A percentile compares a stretch with the other conserved stretches of the same genome.
These are phyloP conservation scores for Drosophila truncata DNA, from an alignment of 1,140 invertebrate species.

Conservation along the genomic window DNA sequence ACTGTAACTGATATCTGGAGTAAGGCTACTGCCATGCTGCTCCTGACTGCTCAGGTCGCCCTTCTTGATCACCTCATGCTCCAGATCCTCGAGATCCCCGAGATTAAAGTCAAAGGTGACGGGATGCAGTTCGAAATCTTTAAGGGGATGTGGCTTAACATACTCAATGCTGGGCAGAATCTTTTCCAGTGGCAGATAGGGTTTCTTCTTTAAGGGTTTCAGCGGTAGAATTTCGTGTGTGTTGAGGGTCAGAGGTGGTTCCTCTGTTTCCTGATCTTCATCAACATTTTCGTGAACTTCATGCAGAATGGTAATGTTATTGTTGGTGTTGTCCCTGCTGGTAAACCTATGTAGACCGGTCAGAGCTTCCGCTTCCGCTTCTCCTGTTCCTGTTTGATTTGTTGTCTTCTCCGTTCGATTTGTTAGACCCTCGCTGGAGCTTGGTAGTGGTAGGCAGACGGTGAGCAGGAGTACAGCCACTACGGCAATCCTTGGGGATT, in stretches of 20 bases:
- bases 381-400: background rate
- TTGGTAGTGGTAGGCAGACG: background rate
- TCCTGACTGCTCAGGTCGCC: conserved; percentile 66
- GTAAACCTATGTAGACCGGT: conserved; percentile 34
- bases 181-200: conserved; percentile 74
- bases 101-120: conserved; percentile 83
- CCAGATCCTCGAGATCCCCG: conserved; percentile 79
- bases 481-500: conserved; percentile 16
- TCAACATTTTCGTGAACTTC: conserved; percentile 56
- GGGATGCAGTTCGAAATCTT: conserved; percentile 77
- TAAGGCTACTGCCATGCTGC: conserved; percentile 45
- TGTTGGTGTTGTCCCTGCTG: conserved; percentile 6
- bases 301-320: conserved; percentile 77
- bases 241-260: conserved; percentile 63
- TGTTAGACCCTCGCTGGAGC: background rate
- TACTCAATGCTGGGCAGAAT: conserved; percentile 63
- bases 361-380: conserved; percentile 13
- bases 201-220: conserved; percentile 76
- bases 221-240: conserved; percentile 72
- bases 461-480: conserved; percentile 32
- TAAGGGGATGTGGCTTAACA: conserved; percentile 68
- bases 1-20: conserved; percentile 48
- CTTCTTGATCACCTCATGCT: conserved; percentile 76
- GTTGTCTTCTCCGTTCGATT: background rate
- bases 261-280: conserved; percentile 8